Evolutionary conservation across 1,140 invertebrate genomes (phyloP).

Genomic region (Drosophila ercepeae): DNA sequence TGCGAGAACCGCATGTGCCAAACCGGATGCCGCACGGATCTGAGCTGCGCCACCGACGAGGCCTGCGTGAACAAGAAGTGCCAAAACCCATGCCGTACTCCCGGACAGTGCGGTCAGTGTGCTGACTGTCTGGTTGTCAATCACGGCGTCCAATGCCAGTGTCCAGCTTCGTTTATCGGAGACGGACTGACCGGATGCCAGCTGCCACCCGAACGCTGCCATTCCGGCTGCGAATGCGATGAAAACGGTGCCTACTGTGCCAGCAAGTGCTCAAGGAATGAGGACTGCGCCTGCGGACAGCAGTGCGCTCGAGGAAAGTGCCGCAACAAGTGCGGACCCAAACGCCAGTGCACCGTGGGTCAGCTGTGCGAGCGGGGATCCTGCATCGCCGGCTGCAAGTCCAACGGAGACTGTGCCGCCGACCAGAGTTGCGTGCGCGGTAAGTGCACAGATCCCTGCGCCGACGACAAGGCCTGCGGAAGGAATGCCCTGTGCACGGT

Average conservation of each 20-base stretch:
- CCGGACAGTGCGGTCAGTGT: slow-evolving; percentile 91
- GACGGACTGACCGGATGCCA: slow-evolving; percentile 91
- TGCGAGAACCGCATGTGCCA: slow-evolving; percentile 94
- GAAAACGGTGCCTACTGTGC: slow-evolving; percentile 90
- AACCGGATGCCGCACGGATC: slow-evolving; percentile 92
- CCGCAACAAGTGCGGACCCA: slow-evolving; percentile 82
- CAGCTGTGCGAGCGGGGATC: slow-evolving; percentile 87
- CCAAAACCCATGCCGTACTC: slow-evolving; percentile 90
- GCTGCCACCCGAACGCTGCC: slow-evolving; percentile 87
- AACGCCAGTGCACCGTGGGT: slow-evolving; percentile 80
- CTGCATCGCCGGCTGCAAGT: slow-evolving; percentile 90
- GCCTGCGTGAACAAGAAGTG: slow-evolving; percentile 93
- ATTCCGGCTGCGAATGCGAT: slow-evolving; percentile 89
- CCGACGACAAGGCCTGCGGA: slow-evolving; percentile 87
- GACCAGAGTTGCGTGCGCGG: slow-evolving; percentile 90
- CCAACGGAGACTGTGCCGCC: slow-evolving; percentile 91
- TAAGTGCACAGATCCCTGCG: slow-evolving; percentile 91
- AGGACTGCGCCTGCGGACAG: slow-evolving; percentile 90
- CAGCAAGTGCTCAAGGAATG: slow-evolving; percentile 87
- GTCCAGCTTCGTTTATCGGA: slow-evolving; percentile 91
- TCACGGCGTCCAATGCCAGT: slow-evolving; percentile 93
- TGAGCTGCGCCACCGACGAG: slow-evolving; percentile 89
- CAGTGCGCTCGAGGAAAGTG: slow-evolving; percentile 85
- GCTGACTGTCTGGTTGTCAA: slow-evolving; percentile 92
- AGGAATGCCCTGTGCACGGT: slow-evolving; percentile 90